These are phyloP conservation scores for Chlorospingus semifuscus DNA, from an alignment of 2,797 vertebrate species.

Conservation along the genomic window DNA sequence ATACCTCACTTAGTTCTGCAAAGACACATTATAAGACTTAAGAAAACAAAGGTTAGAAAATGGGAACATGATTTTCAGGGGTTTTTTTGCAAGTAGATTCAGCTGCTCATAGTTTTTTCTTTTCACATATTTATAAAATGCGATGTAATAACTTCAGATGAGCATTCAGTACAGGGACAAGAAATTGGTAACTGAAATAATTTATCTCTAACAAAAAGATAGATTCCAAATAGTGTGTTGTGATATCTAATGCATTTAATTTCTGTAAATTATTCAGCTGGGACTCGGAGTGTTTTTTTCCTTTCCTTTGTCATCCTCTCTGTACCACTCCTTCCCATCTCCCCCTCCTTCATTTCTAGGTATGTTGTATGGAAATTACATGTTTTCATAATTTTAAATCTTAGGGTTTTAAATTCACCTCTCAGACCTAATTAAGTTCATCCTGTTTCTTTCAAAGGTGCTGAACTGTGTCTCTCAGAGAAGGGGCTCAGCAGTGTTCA, in stretches of 20 bases:
- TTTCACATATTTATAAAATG: neutral
- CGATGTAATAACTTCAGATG: neutral
- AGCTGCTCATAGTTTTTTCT: neutral
- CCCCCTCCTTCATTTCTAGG: neutral
- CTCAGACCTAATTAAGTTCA: neutral
- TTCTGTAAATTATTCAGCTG: neutral
- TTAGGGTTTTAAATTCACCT: neutral
- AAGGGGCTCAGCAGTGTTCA: neutral
- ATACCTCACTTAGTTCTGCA: neutral
- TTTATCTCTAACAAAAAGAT: neutral
- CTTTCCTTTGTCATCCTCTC: neutral
- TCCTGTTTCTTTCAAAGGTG: neutral
- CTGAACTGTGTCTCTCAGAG: neutral
- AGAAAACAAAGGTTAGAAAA: neutral
- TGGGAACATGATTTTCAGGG: neutral
- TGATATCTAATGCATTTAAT: neutral
- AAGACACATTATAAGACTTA: neutral
- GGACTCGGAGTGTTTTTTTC: fast-evolving
- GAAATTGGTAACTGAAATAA: neutral
- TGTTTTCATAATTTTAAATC: neutral
- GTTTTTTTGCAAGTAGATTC: neutral
- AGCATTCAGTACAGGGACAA: neutral
- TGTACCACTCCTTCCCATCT: neutral
- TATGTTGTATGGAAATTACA: neutral
- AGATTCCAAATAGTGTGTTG: neutral